Percentiles rank a stretch among this genome's conserved stretches.
Evolutionary conservation across 2,113 vertebrate species (phyloP).

Genomic region (Sinocyclocheilus maitianheensis): DNA sequence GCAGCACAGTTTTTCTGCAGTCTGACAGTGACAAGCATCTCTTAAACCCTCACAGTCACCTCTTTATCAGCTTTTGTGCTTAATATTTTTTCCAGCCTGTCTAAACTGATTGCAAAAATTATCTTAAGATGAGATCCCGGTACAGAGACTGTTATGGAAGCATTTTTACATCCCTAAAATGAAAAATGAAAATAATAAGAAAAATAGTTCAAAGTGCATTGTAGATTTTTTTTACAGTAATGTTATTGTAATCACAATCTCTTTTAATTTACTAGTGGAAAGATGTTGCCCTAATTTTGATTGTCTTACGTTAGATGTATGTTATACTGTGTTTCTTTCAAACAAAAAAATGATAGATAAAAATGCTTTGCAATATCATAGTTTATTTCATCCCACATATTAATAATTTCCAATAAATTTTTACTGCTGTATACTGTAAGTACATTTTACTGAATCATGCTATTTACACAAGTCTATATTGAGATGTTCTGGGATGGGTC

Average conservation of each 20-base stretch:
- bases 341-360: background rate
- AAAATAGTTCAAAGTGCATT: background rate
- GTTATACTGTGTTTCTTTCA: background rate
- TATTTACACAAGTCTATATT: background rate
- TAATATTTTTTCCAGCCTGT: background rate
- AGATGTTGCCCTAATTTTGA: background rate
- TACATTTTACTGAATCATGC: background rate
- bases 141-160: background rate
- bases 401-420: background rate
- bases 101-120: background rate
- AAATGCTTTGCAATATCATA: background rate
- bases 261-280: background rate
- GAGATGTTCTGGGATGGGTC: background rate
- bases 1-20: background rate
- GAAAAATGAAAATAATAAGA: background rate
- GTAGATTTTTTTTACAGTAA: background rate
- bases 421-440: background rate
- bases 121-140: background rate
- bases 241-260: background rate
- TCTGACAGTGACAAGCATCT: slow-evolving; percentile 8
- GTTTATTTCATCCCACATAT: background rate
- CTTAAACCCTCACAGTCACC: slow-evolving; percentile 6
- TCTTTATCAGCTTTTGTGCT: background rate
- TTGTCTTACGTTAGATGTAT: background rate
- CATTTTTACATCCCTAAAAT: background rate